Evolutionary conservation across 64 coral and sea anemone genomes (phyloP).

Genomic region (Porites australiensis): DNA sequence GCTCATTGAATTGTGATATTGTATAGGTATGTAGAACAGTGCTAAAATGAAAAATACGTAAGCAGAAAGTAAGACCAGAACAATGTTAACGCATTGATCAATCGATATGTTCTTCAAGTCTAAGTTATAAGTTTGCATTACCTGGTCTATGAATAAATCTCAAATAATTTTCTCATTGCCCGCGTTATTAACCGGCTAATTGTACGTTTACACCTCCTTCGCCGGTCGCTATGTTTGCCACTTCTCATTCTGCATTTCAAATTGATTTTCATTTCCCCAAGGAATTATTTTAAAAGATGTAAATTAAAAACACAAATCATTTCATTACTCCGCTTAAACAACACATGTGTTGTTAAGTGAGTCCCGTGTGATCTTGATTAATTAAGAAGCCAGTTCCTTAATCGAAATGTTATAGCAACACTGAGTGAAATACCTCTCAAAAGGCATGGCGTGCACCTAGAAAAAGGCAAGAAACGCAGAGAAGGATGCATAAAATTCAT

Average conservation of each 20-base stretch:
- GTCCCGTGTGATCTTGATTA: neutral
- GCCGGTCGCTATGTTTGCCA: neutral
- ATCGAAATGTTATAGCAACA: neutral
- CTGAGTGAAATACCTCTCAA: neutral
- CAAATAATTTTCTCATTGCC: neutral
- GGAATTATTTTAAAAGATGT: conserved; percentile 17
- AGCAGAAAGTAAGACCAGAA: no score
- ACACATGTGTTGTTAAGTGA: conserved; percentile 14
- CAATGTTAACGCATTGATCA: no score
- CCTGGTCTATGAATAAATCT: no score
- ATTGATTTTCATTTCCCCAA: conserved; percentile 6
- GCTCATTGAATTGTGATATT: no score
- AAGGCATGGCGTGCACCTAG: neutral
- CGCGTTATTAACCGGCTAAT: neutral
- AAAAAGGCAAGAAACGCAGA: neutral
- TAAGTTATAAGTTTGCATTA: no score
- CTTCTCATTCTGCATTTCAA: neutral
- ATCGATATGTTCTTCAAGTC: no score
- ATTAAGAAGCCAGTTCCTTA: no score
- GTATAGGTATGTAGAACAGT: no score
- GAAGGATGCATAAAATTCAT: conserved; percentile 9
- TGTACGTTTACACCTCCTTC: neutral
- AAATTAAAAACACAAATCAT: conserved; percentile 1
- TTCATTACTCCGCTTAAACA: neutral
- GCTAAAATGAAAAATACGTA: no score